Evolutionary conservation across 2,113 vertebrate species (phyloP).

Genomic region (Ancistrus triradiatus): DNA sequence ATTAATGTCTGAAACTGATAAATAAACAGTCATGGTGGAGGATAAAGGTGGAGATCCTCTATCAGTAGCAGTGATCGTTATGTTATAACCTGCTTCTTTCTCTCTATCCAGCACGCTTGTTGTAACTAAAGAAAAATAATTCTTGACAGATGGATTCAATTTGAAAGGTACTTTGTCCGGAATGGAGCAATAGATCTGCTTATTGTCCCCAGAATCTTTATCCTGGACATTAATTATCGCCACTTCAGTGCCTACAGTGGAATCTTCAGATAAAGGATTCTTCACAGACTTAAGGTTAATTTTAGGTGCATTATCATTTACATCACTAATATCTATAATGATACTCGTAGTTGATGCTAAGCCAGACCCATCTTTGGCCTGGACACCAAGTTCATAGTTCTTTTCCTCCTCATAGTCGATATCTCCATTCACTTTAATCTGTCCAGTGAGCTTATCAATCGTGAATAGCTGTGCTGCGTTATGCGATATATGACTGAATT

Average conservation of each 20-base stretch:
- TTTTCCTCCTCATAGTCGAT: constrained; percentile 60
- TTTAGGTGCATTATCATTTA: constrained; percentile 68
- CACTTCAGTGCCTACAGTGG: constrained; percentile 54
- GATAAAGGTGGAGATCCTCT: constrained; percentile 62
- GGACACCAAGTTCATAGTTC: constrained; percentile 60
- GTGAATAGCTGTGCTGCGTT: constrained; percentile 12
- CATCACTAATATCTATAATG: constrained; percentile 58
- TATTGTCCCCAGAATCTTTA: constrained; percentile 57
- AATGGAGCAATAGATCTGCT: constrained; percentile 54
- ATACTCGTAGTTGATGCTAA: constrained; percentile 53
- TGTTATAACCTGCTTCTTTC: constrained; percentile 46
- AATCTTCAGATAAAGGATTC: constrained; percentile 53
- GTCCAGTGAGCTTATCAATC: constrained; percentile 51
- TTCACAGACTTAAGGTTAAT: constrained; percentile 58
- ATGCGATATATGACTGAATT: constrained; percentile 19
- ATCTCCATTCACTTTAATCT: constrained; percentile 50
- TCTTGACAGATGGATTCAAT: constrained; percentile 58
- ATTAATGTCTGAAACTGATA: constrained; percentile 62
- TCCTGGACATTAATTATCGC: constrained; percentile 65
- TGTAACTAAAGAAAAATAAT: constrained; percentile 55
- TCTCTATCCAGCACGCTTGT: constrained; percentile 51
- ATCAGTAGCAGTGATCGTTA: constrained; percentile 54
- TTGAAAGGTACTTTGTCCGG: constrained; percentile 54
- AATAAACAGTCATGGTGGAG: constrained; percentile 42
- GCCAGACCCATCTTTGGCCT: constrained; percentile 58